These are phyloP conservation scores for Vireo altiloquus DNA, from an alignment of 2,113 vertebrate genomes.

Conservation along the genomic window DNA sequence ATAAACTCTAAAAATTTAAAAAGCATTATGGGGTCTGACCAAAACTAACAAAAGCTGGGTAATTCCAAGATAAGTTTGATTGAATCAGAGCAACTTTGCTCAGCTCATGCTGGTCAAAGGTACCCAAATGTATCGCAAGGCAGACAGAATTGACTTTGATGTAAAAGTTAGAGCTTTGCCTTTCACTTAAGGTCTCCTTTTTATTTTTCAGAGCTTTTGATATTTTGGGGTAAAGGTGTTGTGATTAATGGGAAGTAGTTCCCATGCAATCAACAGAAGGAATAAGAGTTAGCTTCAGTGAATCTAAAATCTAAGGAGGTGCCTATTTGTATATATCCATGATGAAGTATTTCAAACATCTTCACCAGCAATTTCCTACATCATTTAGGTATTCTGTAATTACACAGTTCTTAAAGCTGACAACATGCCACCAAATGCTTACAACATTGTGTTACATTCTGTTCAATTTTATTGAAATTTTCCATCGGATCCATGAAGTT, in stretches of 20 bases:
- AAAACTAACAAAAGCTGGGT: constrained; percentile 29
- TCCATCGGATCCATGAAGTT: background rate
- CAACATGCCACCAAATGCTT: background rate
- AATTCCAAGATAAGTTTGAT: constrained; percentile 20
- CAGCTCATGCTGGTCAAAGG: background rate
- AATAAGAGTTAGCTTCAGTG: background rate
- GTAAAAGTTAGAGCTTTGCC: background rate
- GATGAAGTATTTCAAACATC: background rate
- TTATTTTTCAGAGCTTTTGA: background rate
- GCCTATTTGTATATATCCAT: background rate
- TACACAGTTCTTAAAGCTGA: background rate
- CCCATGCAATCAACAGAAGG: background rate
- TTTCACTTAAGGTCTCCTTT: background rate
- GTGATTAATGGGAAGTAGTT: background rate
- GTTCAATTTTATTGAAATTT: background rate
- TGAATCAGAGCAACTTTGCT: background rate
- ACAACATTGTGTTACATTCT: background rate
- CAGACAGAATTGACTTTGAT: background rate
- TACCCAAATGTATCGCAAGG: background rate
- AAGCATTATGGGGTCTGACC: background rate
- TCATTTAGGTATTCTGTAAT: background rate
- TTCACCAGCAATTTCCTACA: background rate
- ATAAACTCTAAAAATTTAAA: background rate
- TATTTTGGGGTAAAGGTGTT: background rate
- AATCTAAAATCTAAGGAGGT: background rate